Conservation (phyloP, 2,888 invertebrate species). For the Hedychridium roseum region DNA sequence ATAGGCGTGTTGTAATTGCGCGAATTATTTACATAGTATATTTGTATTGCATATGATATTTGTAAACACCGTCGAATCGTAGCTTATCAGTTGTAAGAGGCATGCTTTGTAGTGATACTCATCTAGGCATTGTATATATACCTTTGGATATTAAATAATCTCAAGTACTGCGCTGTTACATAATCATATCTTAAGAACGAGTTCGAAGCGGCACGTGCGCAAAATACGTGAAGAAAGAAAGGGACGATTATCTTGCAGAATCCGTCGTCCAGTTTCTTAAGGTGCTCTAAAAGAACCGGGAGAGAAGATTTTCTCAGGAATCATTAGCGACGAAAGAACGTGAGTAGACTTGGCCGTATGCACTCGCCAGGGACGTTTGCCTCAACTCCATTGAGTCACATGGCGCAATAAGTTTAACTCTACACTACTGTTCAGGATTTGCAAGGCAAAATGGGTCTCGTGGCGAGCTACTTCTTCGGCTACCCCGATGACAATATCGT, state of each 20-base stretch:
- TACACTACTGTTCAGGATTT: background rate
- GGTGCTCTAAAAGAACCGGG: too few relatives aligned
- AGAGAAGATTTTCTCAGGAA: too few relatives aligned
- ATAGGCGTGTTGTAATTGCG: background rate
- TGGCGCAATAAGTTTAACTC: too few relatives aligned
- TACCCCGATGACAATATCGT: slow-evolving; percentile 22
- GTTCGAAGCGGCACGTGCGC: background rate
- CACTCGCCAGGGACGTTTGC: too few relatives aligned
- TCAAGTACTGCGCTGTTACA: too few relatives aligned
- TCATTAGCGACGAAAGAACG: too few relatives aligned
- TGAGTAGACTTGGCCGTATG: too few relatives aligned
- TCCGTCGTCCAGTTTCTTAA: too few relatives aligned
- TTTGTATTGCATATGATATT: background rate
- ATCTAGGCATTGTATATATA: too few relatives aligned
- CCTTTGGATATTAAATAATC: too few relatives aligned
- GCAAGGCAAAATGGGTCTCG: slow-evolving; percentile 19
- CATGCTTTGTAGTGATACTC: too few relatives aligned
- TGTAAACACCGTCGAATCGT: background rate
- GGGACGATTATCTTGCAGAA: background rate
- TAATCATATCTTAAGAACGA: background rate
- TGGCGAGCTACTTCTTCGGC: slow-evolving; percentile 24
- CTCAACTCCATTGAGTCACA: too few relatives aligned
- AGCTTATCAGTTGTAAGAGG: background rate
- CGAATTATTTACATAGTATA: background rate
- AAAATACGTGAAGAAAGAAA: slow-evolving; percentile 1